Base-by-base conservation (phyloP, 2,888 invertebrate species). In the Erebia aethiops region DNA sequence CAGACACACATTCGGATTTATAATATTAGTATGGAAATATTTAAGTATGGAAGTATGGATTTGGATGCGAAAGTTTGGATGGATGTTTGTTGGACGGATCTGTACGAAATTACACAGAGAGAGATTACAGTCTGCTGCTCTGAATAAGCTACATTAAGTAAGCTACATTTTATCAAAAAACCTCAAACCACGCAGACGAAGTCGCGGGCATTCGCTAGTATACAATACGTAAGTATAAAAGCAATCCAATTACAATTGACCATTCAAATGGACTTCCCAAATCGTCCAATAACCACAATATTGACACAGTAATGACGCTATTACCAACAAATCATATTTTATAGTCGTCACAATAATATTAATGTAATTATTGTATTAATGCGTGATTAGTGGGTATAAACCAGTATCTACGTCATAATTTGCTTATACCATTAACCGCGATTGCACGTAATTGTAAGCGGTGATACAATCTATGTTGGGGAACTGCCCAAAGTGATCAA, bases 211-310 rank as follows among this genome's bases (percentile, higher is more conserved):
- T 51, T 8, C 2, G 13, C 13, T 35, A n/a, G 7, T 54, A 18
- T 54, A 26, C 1, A 3, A 26, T 54, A 11, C 54, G 54, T 54
- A 16, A 52, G 2, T n/a, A 52, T n/a, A 52, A 52, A n/a, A 54
- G 11, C 18, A 60, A 43, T 60, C 16, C 16, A 41, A 60, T 60
- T 16, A 43, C 35, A 43, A 18, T 46, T 61, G 43, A 46, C 5
- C 18, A 16, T 61, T 13, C 61, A 16, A 61, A 61, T 46, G 61
- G 43, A 11, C 61, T 43, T 61, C 61, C 60, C 60, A 43, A 60
- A 60, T 60, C 60, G 16, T 43, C 41, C 51, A 65, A 71, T 71
- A 69, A 70, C 81, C 80, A 80, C 81, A 81, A 78, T 72, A 75
- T 77, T 76, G 72, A 70, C 70, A 72, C 74, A 70, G 68, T 76